These are phyloP conservation scores for Pseudopleuronectes americanus DNA, from an alignment of 2,797 vertebrate species.

Conservation along the genomic window DNA sequence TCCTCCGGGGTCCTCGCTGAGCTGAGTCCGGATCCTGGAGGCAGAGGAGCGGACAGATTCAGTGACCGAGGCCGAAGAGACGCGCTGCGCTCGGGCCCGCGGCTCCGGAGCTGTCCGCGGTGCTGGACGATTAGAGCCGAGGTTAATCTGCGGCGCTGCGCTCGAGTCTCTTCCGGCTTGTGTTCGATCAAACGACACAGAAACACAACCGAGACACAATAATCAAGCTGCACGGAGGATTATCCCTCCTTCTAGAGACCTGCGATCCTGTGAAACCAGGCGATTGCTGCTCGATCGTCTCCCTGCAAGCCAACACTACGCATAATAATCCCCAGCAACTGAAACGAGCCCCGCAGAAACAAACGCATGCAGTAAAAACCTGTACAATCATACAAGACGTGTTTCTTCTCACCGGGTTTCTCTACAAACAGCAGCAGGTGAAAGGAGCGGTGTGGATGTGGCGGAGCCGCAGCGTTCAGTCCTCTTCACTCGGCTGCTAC, in stretches of 20 bases:
- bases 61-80: not conserved
- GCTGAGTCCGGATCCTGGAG: not conserved
- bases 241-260: not conserved
- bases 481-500: constrained; percentile 60
- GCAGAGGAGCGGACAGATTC: not conserved
- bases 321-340: constrained; percentile 25
- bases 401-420: constrained; percentile 42
- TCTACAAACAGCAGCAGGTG: too few relatives aligned
- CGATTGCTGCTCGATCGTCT: not conserved
- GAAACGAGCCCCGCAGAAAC: not conserved
- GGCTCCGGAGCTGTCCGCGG: constrained; percentile 73
- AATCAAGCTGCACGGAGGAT: rapidly evolving
- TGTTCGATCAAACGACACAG: not conserved
- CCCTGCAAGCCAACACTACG: constrained; percentile 1
- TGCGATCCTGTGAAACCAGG: not conserved
- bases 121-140: constrained; percentile 42
- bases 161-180: not conserved
- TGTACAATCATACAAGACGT: too few relatives aligned
- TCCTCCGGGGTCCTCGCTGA: too few relatives aligned
- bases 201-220: rapidly evolving
- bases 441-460: not conserved
- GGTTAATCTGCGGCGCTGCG: constrained; percentile 2
- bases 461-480: constrained; percentile 10
- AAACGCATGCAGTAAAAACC: too few relatives aligned
- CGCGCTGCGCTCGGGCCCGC: constrained; percentile 14